Conservation (phyloP, 2,888 invertebrate species). For the Apomyelois bistriatella region DNA sequence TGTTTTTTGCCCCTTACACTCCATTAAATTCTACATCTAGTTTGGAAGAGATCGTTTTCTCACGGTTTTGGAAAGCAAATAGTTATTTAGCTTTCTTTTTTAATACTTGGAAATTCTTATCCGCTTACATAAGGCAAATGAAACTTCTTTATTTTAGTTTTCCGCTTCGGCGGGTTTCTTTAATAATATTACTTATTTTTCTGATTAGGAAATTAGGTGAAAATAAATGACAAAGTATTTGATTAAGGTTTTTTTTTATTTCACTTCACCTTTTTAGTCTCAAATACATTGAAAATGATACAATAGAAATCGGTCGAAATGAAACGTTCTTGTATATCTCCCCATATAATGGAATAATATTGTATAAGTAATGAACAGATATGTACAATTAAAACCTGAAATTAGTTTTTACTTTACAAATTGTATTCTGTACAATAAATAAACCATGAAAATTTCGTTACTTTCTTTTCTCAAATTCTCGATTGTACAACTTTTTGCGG, state of each 20-base stretch:
- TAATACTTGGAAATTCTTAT: constrained; percentile 39
- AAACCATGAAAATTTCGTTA: no score
- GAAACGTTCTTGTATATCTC: no score
- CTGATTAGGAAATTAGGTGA: constrained; percentile 16
- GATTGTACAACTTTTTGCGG: no score
- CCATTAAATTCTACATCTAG: constrained; percentile 38
- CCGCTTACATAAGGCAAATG: constrained; percentile 24
- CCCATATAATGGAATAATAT: no score
- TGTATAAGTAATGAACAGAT: no score
- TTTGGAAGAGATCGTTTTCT: constrained; percentile 56
- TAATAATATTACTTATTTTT: constrained; percentile 21
- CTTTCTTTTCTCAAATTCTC: no score
- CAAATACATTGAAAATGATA: no score
- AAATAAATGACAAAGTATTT: constrained; percentile 15
- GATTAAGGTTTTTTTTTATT: constrained; percentile 10
- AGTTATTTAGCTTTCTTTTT: constrained; percentile 60
- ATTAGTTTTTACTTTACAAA: no score
- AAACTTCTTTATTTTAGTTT: constrained; percentile 26
- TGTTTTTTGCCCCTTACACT: constrained; percentile 51
- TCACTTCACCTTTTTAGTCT: not conserved
- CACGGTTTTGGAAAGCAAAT: constrained; percentile 67
- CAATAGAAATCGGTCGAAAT: no score
- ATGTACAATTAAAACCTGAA: no score
- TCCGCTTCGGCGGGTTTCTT: constrained; percentile 25
- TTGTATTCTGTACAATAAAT: no score